These are phyloP conservation scores for Elanoides forficatus DNA, from an alignment of 2,113 vertebrate genomes.

Conservation along the genomic window DNA sequence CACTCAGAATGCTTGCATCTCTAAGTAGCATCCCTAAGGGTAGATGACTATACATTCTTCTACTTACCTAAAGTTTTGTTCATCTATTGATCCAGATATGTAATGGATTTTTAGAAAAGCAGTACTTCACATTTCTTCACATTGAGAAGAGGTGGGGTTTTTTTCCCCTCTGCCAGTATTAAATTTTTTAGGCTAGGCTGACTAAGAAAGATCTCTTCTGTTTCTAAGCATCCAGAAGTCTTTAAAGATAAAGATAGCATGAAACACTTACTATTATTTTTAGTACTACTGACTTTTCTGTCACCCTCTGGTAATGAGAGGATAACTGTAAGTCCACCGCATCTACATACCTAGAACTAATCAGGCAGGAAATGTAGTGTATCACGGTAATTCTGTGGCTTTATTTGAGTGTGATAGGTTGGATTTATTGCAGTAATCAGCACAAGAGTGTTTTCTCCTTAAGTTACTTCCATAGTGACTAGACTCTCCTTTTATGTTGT, in stretches of 20 bases:
- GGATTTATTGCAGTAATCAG: background rate
- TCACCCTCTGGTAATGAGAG: background rate
- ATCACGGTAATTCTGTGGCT: background rate
- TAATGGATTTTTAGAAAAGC: background rate
- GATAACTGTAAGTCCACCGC: background rate
- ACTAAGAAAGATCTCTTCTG: background rate
- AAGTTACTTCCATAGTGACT: background rate
- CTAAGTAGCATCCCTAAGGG: background rate
- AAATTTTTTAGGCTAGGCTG: background rate
- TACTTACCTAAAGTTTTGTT: background rate
- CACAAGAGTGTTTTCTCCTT: background rate
- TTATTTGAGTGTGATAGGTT: background rate
- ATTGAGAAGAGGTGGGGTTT: fast-evolving
- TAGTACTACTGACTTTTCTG: background rate
- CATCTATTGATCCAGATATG: background rate
- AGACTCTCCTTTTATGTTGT: background rate
- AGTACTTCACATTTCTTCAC: background rate
- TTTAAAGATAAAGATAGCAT: background rate
- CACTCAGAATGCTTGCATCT: background rate
- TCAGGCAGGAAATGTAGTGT: background rate
- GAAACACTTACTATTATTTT: background rate
- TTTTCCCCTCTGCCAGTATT: background rate
- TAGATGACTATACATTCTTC: background rate
- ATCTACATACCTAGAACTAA: background rate
- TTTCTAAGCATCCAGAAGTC: background rate